Evolutionary conservation across 2,888 invertebrate species (phyloP), one percentile per base, ranked within the genome.

Genomic region (Euphydryas editha): DNA sequence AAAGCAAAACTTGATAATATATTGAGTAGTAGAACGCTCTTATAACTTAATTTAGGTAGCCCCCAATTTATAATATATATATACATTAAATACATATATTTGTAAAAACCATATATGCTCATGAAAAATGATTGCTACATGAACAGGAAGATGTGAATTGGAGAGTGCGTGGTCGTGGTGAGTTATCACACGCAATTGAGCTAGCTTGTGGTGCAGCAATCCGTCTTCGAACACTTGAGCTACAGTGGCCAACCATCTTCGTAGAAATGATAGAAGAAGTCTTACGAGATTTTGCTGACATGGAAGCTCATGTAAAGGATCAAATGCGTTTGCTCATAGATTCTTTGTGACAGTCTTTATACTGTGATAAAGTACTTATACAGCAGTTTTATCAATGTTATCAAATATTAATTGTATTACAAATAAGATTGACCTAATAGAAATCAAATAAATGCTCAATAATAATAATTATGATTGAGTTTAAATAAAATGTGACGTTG

Each of bases 221-320:
- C 77, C 96, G 97, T 79, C 87, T 97, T 65, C 94, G 95, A 72
- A 90, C 95, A 67, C 90, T 98, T 66, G 96, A 97, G 77, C 91
- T 94, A 51, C 94, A 96, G 77, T 97, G 97, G 97, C 95, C 96
- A 17, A 93, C 93, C 61, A 94, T 97, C 78, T 92, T 98, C 73
- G 92, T 95, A 55, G 96, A 96, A 80, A 95, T 97, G 85, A 95
- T 97, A 71, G 95, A 95, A 76, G 95, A 96, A 74, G 96, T 96
- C 15, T 88, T 98, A 67, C 92, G 94, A 67, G 97, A 97, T 84
- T 97, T 96, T 81, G 94, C 96, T n/a, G 94, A 97, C 75, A 94
- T 97, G 92, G 96, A 97, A 80, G 88, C 93, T 65, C 97, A 97
- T 82, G 95, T 97, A 87, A 96, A 96, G 81, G 94, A 93, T 68